These are phyloP conservation scores for Dorcus hopei DNA, from an alignment of 2,888 invertebrate species.

Conservation along the genomic window DNA sequence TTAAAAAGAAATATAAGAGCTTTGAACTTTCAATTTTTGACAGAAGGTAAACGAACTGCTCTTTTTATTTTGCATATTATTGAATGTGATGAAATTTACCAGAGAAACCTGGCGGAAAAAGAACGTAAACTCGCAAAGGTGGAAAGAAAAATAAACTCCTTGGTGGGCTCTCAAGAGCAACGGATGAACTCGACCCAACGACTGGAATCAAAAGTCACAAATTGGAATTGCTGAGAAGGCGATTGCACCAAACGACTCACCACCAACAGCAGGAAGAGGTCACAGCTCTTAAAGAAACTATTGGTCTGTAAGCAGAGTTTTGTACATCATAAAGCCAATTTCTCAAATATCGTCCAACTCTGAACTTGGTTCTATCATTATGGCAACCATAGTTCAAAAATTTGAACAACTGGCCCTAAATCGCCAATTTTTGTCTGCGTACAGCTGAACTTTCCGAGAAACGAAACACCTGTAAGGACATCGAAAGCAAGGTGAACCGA, in stretches of 20 bases:
- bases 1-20: no score
- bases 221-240: conserved; percentile 62
- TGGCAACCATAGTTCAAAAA: no score
- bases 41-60: not conserved
- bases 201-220: conserved; percentile 70
- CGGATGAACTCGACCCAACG: conserved; percentile 50
- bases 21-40: no score
- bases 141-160: conserved; percentile 46
- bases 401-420: no score
- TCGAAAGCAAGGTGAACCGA: conserved; percentile 53
- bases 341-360: no score
- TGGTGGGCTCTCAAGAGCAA: conserved; percentile 36
- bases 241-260: conserved; percentile 72
- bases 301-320: conserved; percentile 36
- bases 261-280: conserved; percentile 79
- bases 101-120: conserved; percentile 34
- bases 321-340: no score
- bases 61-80: not conserved
- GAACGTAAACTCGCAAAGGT: conserved; percentile 47
- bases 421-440: no score
- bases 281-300: conserved; percentile 53
- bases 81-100: conserved; percentile 8
- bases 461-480: conserved; percentile 53
- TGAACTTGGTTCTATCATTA: no score
- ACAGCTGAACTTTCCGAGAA: conserved; percentile 52